Percentiles rank a stretch among this genome's conserved stretches.
phyloP scores from a whole-genome alignment of 2,888 invertebrate genomes.

The Troides oblongomaculatus region DNA sequence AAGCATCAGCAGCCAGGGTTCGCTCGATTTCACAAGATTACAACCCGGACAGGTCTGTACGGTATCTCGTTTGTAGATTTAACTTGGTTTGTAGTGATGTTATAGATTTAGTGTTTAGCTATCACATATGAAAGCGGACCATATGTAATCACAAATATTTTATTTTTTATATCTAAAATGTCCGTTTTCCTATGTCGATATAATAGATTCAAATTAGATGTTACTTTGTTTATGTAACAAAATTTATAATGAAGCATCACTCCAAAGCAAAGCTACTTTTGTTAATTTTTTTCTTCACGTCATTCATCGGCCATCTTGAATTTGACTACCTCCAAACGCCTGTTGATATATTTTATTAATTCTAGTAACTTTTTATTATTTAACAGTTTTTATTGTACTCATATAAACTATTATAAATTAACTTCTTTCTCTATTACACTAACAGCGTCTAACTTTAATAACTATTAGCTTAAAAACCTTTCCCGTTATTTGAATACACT shows the following conservation, averaged over 20 bases:
- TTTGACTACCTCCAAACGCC: slow-evolving; percentile 28
- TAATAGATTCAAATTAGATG: slow-evolving; percentile 38
- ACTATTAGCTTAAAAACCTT: slow-evolving; percentile 21
- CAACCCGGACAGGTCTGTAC: slow-evolving; percentile 74
- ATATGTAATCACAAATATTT: slow-evolving; percentile 6
- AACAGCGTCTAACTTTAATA: slow-evolving; percentile 53
- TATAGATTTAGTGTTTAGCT: slow-evolving; percentile 56
- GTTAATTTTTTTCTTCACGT: slow-evolving; percentile 30
- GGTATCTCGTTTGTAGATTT: slow-evolving; percentile 29
- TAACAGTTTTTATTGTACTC: slow-evolving; percentile 36
- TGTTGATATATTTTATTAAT: slow-evolving; percentile 29
- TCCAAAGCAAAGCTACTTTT: slow-evolving; percentile 47
- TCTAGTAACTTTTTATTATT: slow-evolving; percentile 10
- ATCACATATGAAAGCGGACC: slow-evolving; percentile 51
- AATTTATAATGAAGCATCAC: slow-evolving; percentile 56
- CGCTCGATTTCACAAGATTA: slow-evolving; percentile 70
- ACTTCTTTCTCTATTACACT: slow-evolving; percentile 51
- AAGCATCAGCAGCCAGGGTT: slow-evolving; percentile 77
- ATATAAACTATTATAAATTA: slow-evolving; percentile 32
- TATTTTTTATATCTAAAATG: slow-evolving; percentile 28
- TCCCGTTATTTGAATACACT: slow-evolving; percentile 10
- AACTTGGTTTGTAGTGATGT: slow-evolving; percentile 69
- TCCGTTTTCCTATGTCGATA: slow-evolving; percentile 48
- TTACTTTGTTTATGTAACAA: slow-evolving; percentile 43
- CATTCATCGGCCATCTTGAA: slow-evolving; percentile 28